Evolutionary conservation across 2,888 invertebrate species (phyloP), one percentile per base, ranked within the genome.

Genomic region (Drosophila meridiana): DNA sequence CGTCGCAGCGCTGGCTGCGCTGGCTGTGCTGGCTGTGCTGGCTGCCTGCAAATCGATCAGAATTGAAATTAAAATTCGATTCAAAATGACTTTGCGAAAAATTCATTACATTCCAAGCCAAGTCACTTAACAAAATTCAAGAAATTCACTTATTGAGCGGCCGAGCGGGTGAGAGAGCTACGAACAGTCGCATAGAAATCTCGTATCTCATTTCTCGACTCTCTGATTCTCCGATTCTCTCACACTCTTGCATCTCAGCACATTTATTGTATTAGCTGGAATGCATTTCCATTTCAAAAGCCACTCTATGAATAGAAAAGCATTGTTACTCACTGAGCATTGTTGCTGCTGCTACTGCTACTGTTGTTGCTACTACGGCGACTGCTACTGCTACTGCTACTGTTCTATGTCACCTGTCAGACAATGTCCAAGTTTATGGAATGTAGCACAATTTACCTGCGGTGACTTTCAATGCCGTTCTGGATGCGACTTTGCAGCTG

Each of bases 81-180:
- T 67, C 50, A 55, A 40, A 62, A 69, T 62, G 74, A 77, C 68
- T 36, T 47, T 65, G 82, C 73, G 69, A 87, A 78, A 86, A 87
- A 83, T 89, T 78, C 65, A 89, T 85, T 84, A 80, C 81, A 84
- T 82, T 86, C 73, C 75, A 61, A 77, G 50, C 69, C 50, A 60
- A 76, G 68, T 86, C 67, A 58, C 59, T 77, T 58, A 79, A 79
- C 77, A 32, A 69, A 67, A 83, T 72, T 73, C 78, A 83, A 78
- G 73, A 79, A 79, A 79, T 66, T 81, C 79, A 45, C 66, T 57
- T 57, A 57, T 66, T 76, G 68, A 11, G 38, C 36, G 47, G 38
- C 45, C 56, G 59, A 66, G 67, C 40, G 28, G 47, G 2, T 28
- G 13, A 14, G 47, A 13, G 32, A 0, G 14, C 14, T 14, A 34